Evolutionary conservation across 2,797 vertebrate genomes (phyloP), one percentile per base, ranked within the genome.

Genomic region (Chaenodraco wilsoni): DNA sequence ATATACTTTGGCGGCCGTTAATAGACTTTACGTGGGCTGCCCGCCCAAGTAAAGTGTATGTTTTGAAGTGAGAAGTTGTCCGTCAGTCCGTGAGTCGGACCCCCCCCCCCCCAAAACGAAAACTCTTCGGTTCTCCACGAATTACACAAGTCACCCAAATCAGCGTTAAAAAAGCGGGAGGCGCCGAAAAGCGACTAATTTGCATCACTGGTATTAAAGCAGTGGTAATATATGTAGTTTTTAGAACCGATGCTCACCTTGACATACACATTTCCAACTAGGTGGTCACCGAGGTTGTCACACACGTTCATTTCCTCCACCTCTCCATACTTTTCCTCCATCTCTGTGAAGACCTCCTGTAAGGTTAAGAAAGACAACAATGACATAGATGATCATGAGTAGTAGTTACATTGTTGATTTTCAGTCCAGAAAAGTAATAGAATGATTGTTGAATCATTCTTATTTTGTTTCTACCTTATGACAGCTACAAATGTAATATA

Each of bases 221-320:
- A 9, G 19, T 37, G 27, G 14, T 31, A 14, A 9, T 10, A 21
- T 10, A 16, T 3, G n/a, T 1, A 2, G 19, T 9, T 55, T 65
- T 72, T 59, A 46, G 37, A 31, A 10, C 3, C 0, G 17, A 79
- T 3, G 63, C 93, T 84, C 88, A 98, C 98, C 96, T 99, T 99
- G 78, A 99, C 97, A 0, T 98, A 99, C 70, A 99, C 98, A 27
- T 99, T 99, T 71, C 98, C 97, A 19, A 99, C 98, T 52, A 99
- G 94, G 83, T 99, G 97, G 88, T 99, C 98, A 41, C 98, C 98
- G 2, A 99, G 95, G 90, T 99, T 99, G 82, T 99, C 98, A 57
- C 97, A 99, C 8, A 99, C 97, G 1, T 99, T 98, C 98, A 99
- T 99, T 93, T 99, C 98, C 81, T 99, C 98, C 49, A 98, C 97